A percentile compares a stretch with the other conserved stretches of the same genome.
These are phyloP conservation scores for Varroa destructor DNA, from an alignment of 1,140 invertebrate genomes.

Conservation along the genomic window DNA sequence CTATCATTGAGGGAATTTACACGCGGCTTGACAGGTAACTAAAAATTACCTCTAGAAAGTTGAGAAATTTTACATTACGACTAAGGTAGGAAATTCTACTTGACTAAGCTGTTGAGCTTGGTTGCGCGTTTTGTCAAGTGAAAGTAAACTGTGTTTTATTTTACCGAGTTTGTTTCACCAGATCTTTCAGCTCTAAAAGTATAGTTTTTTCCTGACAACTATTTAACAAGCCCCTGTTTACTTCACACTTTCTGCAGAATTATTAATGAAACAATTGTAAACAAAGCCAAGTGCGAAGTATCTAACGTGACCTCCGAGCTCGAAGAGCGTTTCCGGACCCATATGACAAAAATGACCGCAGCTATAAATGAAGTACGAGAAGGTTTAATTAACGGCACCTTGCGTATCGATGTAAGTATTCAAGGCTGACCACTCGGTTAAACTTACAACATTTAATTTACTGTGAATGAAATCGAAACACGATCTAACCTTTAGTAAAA, in stretches of 20 bases:
- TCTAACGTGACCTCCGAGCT: background rate
- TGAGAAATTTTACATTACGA: too few relatives aligned
- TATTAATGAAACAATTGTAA: slow-evolving; percentile 23
- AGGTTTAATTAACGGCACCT: background rate
- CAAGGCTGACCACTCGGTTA: background rate
- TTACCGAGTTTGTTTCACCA: too few relatives aligned
- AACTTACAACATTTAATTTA: too few relatives aligned
- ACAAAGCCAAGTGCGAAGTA: slow-evolving; percentile 24
- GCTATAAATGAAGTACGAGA: slow-evolving; percentile 13
- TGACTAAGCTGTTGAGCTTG: too few relatives aligned
- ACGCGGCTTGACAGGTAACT: slow-evolving; percentile 6
- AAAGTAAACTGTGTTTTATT: too few relatives aligned
- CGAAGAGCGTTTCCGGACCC: background rate
- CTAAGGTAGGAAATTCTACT: too few relatives aligned
- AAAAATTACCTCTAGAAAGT: too few relatives aligned
- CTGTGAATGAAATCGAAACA: too few relatives aligned
- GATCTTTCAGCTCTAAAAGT: too few relatives aligned
- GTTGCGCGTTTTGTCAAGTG: too few relatives aligned
- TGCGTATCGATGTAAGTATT: slow-evolving; percentile 17
- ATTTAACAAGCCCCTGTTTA: background rate
- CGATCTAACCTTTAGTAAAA: too few relatives aligned
- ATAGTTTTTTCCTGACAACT: too few relatives aligned
- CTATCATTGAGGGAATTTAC: slow-evolving; percentile 19
- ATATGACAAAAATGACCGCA: slow-evolving; percentile 6
- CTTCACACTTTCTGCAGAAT: background rate